phyloP scores from a whole-genome alignment of 2,113 vertebrate genomes.

The Glareola pratincola region DNA sequence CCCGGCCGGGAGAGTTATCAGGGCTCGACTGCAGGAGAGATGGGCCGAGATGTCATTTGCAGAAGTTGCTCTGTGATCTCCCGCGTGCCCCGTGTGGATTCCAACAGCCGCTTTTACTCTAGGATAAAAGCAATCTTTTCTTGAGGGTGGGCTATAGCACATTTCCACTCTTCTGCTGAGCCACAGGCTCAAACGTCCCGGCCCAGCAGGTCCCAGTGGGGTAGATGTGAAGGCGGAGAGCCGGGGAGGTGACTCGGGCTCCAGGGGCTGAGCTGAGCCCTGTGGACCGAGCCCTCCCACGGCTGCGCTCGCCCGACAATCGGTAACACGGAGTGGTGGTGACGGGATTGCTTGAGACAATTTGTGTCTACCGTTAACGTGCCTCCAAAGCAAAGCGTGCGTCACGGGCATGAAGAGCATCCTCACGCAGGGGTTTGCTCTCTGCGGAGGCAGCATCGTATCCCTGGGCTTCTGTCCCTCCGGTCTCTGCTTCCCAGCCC shows the following conservation, averaged over 20 bases:
- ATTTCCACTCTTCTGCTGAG: not conserved
- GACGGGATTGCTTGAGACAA: not conserved
- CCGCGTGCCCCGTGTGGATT: rapidly evolving
- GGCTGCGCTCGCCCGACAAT: rapidly evolving
- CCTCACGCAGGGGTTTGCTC: not conserved
- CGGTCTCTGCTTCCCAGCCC: not conserved
- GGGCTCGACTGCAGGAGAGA: not conserved
- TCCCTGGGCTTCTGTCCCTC: not conserved
- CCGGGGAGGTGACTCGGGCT: not conserved
- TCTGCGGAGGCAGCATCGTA: not conserved
- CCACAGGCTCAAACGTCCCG: rapidly evolving
- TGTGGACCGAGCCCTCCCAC: rapidly evolving
- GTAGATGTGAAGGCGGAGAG: rapidly evolving
- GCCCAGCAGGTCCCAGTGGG: not conserved
- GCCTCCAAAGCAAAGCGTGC: not conserved
- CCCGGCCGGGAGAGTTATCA: not conserved
- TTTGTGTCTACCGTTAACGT: not conserved
- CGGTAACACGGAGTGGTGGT: rapidly evolving
- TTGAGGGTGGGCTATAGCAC: rapidly evolving
- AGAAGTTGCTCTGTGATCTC: not conserved
- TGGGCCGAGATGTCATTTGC: not conserved
- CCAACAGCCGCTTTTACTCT: not conserved
- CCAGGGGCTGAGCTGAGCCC: not conserved
- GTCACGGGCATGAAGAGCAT: rapidly evolving
- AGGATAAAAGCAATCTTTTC: not conserved